Percentiles rank a stretch among this genome's conserved stretches.
Evolutionary conservation across 2,797 vertebrate species (phyloP).

Genomic region (Cottoperca gobio): DNA sequence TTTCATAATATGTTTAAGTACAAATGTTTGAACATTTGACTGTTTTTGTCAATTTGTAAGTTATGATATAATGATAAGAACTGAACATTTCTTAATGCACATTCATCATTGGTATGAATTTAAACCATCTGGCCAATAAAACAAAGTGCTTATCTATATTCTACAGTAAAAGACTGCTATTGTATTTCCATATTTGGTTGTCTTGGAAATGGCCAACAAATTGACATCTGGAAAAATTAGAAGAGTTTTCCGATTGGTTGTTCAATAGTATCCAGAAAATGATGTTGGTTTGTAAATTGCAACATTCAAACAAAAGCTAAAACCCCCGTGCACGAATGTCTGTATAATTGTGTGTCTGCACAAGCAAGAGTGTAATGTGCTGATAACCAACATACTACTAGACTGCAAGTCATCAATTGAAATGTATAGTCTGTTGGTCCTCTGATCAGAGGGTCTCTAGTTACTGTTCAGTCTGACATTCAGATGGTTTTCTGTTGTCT

Average conservation of each 20-base stretch:
- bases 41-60: constrained; percentile 32
- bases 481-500: background rate
- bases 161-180: background rate
- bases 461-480: constrained; percentile 6
- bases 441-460: background rate
- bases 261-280: background rate
- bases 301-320: background rate
- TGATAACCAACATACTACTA: background rate
- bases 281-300: background rate
- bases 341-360: background rate
- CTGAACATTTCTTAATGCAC: constrained; percentile 7
- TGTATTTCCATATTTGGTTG: background rate
- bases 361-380: background rate
- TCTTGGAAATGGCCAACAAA: background rate
- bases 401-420: background rate
- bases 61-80: constrained; percentile 12
- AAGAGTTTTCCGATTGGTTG: background rate
- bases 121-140: background rate
- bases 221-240: background rate
- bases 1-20: constrained; percentile 22
- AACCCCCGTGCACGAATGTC: background rate
- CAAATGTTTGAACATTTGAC: constrained; percentile 22
- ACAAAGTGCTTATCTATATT: background rate
- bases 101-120: background rate
- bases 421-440: background rate